Base-by-base conservation (phyloP, 2,797 vertebrate species). In the Sebastiscus tertius region DNA sequence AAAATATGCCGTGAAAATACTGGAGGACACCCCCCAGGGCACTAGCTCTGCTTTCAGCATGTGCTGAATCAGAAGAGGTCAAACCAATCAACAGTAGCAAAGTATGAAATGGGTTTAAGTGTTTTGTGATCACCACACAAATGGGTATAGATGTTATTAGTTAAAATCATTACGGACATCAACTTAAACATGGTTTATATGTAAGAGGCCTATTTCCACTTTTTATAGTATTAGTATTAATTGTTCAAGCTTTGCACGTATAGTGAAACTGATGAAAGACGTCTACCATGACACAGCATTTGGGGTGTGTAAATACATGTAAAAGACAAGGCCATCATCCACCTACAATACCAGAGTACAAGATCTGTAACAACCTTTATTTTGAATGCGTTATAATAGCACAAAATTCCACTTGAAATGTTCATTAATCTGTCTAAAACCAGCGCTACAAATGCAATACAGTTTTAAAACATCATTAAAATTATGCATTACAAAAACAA, bases 1-100 rank as follows among this genome's bases (percentile, higher is more conserved):
- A 70, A 76, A 87, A 69, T 54, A 46, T 62, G 60, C 29, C 39
- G 34, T 82, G 29, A 77, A 18, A 62, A 54, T 56, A 11, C 31
- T 42, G 39, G 20, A 22, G 54, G 6, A 54, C 9, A 39, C 34
- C 9, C 52, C 49, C n/a, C 12, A 7, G 69, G 29, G 6, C 46
- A 68, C 26, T 5, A 6, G 20, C 42, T 72, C 13, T 46, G 49
- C 36, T 75, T 33, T 56, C 5, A 65, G 54, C 54, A 29, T 42
- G 31, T 36, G 18, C 61, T 58, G 22, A 70, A 65, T 59, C 29
- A 67, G 29, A 46, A 78, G 49, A 36, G n/a, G 22, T 54, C 36
- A 16, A 74, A 39, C 11, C 34, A 58, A 29, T 71, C 33, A 77
- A 29, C 34, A 26, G 27, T n/a, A 18, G 4, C 0, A 33, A 70